These are phyloP conservation scores for Laterallus jamaicensis DNA, from an alignment of 2,113 vertebrate species.

Conservation along the genomic window DNA sequence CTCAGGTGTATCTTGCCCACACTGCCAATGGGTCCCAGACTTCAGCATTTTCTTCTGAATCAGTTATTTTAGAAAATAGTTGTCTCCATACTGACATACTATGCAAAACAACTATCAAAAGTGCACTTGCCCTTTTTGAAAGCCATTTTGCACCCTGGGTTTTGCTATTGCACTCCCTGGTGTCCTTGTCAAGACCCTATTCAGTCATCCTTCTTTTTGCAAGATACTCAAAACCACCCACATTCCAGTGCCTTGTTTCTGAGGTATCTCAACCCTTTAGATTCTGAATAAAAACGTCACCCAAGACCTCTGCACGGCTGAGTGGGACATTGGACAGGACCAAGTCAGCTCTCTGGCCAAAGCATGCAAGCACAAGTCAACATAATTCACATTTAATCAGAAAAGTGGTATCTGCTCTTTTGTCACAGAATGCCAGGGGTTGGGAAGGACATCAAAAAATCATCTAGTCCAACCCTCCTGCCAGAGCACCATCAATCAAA, in stretches of 20 bases:
- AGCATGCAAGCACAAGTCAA: not conserved
- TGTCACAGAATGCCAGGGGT: not conserved
- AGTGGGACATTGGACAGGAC: not conserved
- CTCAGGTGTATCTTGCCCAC: not conserved
- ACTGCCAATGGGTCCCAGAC: not conserved
- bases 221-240: not conserved
- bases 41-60: not conserved
- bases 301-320: not conserved
- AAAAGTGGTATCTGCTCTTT: not conserved
- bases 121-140: not conserved
- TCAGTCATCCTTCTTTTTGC: not conserved
- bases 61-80: not conserved
- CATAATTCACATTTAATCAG: not conserved
- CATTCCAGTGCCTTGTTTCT: not conserved
- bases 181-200: not conserved
- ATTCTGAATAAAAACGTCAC: not conserved
- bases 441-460: no score
- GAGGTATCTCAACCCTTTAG: not conserved
- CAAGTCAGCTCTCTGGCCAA: not conserved
- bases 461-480: no score
- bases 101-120: not conserved
- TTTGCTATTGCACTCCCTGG: not conserved
- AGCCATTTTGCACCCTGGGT: not conserved
- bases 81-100: accelerated
- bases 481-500: not conserved